Percentiles rank a stretch among this genome's conserved stretches.
Evolutionary conservation across 2,888 invertebrate species (phyloP).

Genomic region (Mesochorus sp.): DNA sequence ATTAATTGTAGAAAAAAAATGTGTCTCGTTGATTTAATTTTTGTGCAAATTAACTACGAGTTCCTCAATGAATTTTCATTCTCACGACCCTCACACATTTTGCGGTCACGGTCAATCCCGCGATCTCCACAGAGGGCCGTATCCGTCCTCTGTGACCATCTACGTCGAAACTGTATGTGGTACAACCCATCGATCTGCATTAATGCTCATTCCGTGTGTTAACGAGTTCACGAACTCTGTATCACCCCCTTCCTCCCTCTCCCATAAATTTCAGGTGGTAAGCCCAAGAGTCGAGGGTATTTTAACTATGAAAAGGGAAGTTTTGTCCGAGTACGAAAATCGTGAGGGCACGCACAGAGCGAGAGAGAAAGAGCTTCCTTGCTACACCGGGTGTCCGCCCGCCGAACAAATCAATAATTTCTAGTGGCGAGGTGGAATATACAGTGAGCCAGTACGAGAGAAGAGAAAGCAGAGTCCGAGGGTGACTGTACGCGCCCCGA

Average conservation of each 20-base stretch:
- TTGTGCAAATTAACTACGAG: too few species aligned
- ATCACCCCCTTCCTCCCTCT: not conserved
- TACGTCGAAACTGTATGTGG: constrained; percentile 25
- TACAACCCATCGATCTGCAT: constrained; percentile 36
- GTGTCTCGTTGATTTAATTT: too few species aligned
- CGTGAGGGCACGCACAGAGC: constrained; percentile 50
- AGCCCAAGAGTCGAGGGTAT: constrained; percentile 22
- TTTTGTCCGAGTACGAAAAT: constrained; percentile 63
- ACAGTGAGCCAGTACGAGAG: constrained; percentile 13
- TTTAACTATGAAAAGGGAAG: constrained; percentile 7
- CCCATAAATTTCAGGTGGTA: not conserved
- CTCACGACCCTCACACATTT: too few species aligned
- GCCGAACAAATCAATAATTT: constrained; percentile 73
- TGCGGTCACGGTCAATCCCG: constrained; percentile 22
- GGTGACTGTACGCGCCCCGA: constrained; percentile 52
- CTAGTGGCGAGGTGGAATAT: constrained; percentile 41
- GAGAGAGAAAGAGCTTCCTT: constrained; percentile 20
- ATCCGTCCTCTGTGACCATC: not conserved
- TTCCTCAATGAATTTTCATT: not conserved
- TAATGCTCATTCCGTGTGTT: constrained; percentile 28
- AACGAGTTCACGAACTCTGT: constrained; percentile 54
- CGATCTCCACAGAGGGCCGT: not conserved
- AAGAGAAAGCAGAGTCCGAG: constrained; percentile 14
- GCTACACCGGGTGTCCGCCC: constrained; percentile 62
- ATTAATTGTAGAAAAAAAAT: too few species aligned